Percentiles rank a stretch among this genome's conserved stretches.
phyloP scores from a whole-genome alignment of 2,797 vertebrate species.

The Gambusia yucatana region DNA sequence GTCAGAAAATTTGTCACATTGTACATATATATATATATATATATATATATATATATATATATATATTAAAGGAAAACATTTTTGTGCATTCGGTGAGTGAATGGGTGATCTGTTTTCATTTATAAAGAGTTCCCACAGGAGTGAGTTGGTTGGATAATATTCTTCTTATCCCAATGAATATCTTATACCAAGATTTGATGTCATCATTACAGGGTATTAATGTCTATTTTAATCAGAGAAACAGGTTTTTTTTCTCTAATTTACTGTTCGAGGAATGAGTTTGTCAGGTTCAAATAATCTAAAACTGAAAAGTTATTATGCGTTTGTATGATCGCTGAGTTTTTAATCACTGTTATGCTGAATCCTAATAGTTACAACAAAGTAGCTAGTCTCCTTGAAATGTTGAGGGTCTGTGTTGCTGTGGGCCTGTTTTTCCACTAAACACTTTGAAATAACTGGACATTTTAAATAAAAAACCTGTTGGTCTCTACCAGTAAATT shows the following conservation, averaged over 20 bases:
- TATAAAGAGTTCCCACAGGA: background rate
- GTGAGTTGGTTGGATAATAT: background rate
- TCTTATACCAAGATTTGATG: background rate
- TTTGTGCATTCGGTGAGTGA: too few relatives aligned
- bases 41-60: too few relatives aligned
- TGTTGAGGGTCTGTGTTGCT: background rate
- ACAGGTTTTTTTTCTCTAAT: background rate
- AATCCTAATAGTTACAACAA: background rate
- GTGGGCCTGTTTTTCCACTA: background rate
- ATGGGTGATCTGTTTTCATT: background rate
- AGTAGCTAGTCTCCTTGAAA: background rate
- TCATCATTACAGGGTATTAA: background rate
- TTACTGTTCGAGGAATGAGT: background rate
- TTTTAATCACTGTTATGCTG: background rate
- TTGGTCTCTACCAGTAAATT: background rate
- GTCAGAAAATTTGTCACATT: too few relatives aligned
- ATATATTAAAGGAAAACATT: too few relatives aligned
- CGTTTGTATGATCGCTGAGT: background rate
- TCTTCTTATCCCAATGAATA: background rate
- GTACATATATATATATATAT: too few relatives aligned
- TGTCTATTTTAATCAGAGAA: background rate
- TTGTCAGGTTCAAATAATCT: background rate
- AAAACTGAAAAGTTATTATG: background rate
- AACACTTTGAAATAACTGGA: background rate
- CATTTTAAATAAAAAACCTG: background rate